Evolutionary conservation across 2,113 vertebrate genomes (phyloP).

Genomic region (Perca flavescens): DNA sequence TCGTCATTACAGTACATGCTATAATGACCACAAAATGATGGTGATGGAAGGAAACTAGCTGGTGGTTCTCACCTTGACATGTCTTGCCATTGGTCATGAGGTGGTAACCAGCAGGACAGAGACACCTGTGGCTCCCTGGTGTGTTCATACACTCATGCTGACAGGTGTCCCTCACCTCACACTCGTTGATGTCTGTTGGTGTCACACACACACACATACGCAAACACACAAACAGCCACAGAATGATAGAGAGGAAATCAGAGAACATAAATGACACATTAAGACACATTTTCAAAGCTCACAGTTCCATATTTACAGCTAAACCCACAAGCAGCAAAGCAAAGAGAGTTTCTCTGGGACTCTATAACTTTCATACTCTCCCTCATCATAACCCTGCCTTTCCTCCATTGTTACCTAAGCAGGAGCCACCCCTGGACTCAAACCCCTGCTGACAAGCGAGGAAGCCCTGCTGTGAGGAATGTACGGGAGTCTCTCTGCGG

Average conservation of each 20-base stretch:
- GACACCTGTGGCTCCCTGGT: slow-evolving; percentile 91
- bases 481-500: slow-evolving; percentile 52
- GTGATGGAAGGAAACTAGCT: too few species aligned
- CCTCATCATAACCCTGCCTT: slow-evolving; percentile 69
- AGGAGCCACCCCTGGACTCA: slow-evolving; percentile 87
- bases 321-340: background rate
- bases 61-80: slow-evolving; percentile 89
- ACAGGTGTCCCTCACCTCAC: slow-evolving; percentile 90
- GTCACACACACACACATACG: slow-evolving; percentile 39
- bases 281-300: background rate
- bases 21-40: background rate
- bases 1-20: background rate
- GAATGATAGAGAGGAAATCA: background rate
- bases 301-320: background rate
- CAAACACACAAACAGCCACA: slow-evolving; percentile 43
- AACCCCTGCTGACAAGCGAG: slow-evolving; percentile 89
- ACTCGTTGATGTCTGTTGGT: slow-evolving; percentile 94
- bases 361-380: slow-evolving; percentile 18
- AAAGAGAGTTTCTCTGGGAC: background rate
- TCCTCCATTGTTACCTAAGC: slow-evolving; percentile 93
- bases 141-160: slow-evolving; percentile 97
- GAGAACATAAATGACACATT: background rate
- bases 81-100: slow-evolving; percentile 93
- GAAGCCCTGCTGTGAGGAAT: slow-evolving; percentile 33
- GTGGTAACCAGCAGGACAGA: slow-evolving; percentile 92